These are phyloP conservation scores for Tiliacea citrago DNA, from an alignment of 2,888 invertebrate species.

Conservation along the genomic window DNA sequence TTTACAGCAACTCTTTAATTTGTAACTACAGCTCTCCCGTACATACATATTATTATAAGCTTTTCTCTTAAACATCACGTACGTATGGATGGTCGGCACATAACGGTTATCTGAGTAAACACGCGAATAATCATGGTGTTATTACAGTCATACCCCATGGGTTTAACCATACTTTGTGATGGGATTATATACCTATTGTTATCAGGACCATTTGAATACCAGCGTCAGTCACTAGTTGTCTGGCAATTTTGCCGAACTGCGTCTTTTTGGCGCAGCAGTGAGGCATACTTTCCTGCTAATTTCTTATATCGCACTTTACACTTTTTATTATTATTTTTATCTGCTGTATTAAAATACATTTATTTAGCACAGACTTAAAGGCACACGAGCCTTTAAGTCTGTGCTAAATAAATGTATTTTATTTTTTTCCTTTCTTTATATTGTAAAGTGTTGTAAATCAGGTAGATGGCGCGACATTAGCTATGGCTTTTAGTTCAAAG, in stretches of 20 bases:
- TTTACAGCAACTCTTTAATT: constrained; percentile 15
- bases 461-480: background rate
- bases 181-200: background rate
- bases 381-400: too few relatives aligned
- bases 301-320: too few relatives aligned
- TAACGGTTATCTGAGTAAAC: constrained; percentile 9
- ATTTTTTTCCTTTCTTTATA: too few relatives aligned
- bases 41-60: constrained; percentile 9
- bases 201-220: too few relatives aligned
- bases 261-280: too few relatives aligned
- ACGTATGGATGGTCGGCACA: background rate
- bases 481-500: background rate
- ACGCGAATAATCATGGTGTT: constrained; percentile 22
- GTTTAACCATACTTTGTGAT: constrained; percentile 20
- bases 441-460: background rate
- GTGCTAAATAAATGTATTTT: too few relatives aligned
- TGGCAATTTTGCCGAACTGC: too few relatives aligned
- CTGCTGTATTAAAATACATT: too few relatives aligned
- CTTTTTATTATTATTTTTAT: too few relatives aligned
- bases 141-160: background rate
- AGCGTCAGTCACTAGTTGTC: too few relatives aligned
- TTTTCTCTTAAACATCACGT: constrained; percentile 28
- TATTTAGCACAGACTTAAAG: too few relatives aligned
- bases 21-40: constrained; percentile 27
- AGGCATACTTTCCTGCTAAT: too few relatives aligned